These are phyloP conservation scores for Uloborus plumipes DNA, from an alignment of 2,888 invertebrate genomes.

Conservation along the genomic window DNA sequence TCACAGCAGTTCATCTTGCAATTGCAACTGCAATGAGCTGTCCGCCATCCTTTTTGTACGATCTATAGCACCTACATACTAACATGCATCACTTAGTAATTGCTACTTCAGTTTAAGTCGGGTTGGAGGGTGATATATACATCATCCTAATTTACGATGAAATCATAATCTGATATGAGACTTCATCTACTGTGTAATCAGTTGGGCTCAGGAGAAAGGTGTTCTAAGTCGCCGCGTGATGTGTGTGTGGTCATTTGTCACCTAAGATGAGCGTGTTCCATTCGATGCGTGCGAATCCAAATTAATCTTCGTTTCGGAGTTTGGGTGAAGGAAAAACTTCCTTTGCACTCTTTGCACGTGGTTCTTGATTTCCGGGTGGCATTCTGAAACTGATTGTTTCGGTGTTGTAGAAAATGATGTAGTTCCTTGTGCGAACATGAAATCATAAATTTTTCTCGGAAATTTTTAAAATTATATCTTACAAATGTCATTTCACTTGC, in stretches of 20 bases:
- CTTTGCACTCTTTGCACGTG: background rate
- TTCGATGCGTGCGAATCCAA: conserved; percentile 10
- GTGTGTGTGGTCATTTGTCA: conserved; percentile 21
- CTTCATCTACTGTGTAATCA: conserved; percentile 32
- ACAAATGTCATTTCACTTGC: no score
- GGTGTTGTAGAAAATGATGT: no score
- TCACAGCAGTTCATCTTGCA: conserved; percentile 5
- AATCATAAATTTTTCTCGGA: no score
- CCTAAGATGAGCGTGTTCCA: conserved; percentile 6
- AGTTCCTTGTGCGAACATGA: no score
- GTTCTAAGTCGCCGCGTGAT: conserved; percentile 11
- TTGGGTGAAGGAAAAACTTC: conserved; percentile 8
- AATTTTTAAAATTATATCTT: no score
- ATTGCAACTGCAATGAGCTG: background rate
- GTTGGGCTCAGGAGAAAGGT: background rate
- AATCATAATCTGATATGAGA: conserved; percentile 25
- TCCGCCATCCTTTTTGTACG: conserved; percentile 14
- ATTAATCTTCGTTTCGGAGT: conserved; percentile 27
- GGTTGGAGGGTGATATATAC: conserved; percentile 3
- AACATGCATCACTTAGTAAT: conserved; percentile 32
- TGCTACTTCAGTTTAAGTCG: conserved; percentile 20
- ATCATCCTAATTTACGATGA: conserved; percentile 35
- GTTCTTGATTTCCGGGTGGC: no score
- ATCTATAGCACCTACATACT: conserved; percentile 19
- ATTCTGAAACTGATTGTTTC: no score